Evolutionary conservation across 2,113 vertebrate genomes (phyloP).

Genomic region (Nerophis ophidion): DNA sequence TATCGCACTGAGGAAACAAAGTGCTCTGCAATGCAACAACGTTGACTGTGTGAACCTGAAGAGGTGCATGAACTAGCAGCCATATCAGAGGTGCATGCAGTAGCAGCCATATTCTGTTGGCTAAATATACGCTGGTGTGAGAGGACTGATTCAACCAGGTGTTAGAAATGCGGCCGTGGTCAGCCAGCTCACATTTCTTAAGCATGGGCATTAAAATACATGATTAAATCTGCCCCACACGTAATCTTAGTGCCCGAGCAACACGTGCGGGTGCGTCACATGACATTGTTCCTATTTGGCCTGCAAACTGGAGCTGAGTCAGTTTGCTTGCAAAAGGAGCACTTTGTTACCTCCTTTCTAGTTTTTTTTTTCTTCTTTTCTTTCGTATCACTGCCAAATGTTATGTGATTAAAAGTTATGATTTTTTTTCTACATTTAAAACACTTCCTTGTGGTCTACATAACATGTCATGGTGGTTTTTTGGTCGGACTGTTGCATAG

Average conservation of each 20-base stretch:
- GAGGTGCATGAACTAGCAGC: not conserved
- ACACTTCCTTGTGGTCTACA: no score
- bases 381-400: no score
- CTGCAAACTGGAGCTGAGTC: not conserved
- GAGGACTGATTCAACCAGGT: slow-evolving; percentile 45
- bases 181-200: slow-evolving; percentile 37
- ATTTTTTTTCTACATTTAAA: no score
- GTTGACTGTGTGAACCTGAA: slow-evolving; percentile 3
- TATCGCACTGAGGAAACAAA: no score
- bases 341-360: no score
- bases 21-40: no score
- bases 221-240: slow-evolving; percentile 33
- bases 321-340: no score
- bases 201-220: slow-evolving; percentile 39
- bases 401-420: no score
- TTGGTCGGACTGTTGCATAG: no score
- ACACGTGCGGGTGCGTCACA: slow-evolving; percentile 20
- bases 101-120: slow-evolving; percentile 33
- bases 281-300: slow-evolving; percentile 3
- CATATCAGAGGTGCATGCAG: not conserved
- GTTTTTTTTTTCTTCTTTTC: no score
- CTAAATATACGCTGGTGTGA: slow-evolving; percentile 42
- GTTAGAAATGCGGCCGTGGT: slow-evolving; percentile 39
- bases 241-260: slow-evolving; percentile 43
- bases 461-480: no score